Percentiles rank a stretch among this genome's conserved stretches.
These are phyloP conservation scores for Chymomyza amoena DNA, from an alignment of 2,888 invertebrate genomes.

Conservation along the genomic window DNA sequence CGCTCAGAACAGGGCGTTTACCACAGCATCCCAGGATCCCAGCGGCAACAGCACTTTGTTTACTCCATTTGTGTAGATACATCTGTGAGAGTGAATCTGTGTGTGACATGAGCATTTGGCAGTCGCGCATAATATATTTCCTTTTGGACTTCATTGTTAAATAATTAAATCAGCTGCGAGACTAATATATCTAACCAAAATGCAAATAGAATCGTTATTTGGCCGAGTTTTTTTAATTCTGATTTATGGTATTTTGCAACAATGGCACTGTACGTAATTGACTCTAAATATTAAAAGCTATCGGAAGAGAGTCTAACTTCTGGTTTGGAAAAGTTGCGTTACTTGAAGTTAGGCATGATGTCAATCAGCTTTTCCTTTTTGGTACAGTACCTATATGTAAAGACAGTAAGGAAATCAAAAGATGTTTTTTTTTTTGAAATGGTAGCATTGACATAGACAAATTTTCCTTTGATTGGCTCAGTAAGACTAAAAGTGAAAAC, in stretches of 20 bases:
- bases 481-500: too few species aligned
- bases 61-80: not conserved
- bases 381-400: too few species aligned
- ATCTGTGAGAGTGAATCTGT: not conserved
- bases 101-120: slow-evolving; percentile 7
- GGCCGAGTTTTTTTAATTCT: slow-evolving; percentile 36
- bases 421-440: too few species aligned
- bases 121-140: slow-evolving; percentile 43
- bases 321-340: too few species aligned
- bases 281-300: not conserved
- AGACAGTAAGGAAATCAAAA: too few species aligned
- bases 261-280: not conserved
- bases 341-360: too few species aligned
- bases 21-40: not conserved
- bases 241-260: slow-evolving; percentile 58
- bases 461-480: too few species aligned
- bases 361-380: too few species aligned
- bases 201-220: slow-evolving; percentile 53
- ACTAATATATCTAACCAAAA: slow-evolving; percentile 77
- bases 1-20: slow-evolving; percentile 21
- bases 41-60: slow-evolving; percentile 1
- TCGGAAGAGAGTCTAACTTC: too few species aligned
- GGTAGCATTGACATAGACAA: too few species aligned
- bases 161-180: slow-evolving; percentile 77
- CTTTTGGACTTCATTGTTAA: slow-evolving; percentile 72